Evolutionary conservation across 2,888 invertebrate species (phyloP).

Genomic region (Brachylomia viminalis): DNA sequence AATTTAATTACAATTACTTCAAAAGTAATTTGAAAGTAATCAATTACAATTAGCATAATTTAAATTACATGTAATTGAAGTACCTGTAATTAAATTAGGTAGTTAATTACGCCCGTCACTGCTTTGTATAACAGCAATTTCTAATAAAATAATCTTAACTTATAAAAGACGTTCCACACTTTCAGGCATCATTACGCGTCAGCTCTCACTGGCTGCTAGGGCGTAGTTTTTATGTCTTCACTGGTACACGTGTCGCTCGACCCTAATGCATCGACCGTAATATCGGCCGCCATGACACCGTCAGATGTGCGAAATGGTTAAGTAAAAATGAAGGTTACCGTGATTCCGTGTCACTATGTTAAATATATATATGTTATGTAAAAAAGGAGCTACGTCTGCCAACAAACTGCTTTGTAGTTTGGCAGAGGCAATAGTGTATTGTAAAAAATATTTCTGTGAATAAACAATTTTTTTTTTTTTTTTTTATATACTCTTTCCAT

Average conservation of each 20-base stretch:
- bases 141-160: neutral
- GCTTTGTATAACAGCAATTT: neutral
- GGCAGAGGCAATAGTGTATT: too few species aligned
- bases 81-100: neutral
- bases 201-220: neutral
- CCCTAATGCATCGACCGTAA: constrained; percentile 33
- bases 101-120: too few species aligned
- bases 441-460: too few species aligned
- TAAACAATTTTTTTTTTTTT: too few species aligned
- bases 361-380: too few species aligned
- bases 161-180: constrained; percentile 3
- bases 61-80: neutral
- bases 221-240: constrained; percentile 55
- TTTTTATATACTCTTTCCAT: too few species aligned
- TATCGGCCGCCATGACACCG: constrained; percentile 3
- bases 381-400: too few species aligned
- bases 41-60: neutral
- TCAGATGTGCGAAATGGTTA: constrained; percentile 15
- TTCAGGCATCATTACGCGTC: constrained; percentile 5
- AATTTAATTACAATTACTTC: too few species aligned
- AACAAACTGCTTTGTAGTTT: too few species aligned
- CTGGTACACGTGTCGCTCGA: constrained; percentile 36
- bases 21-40: neutral
- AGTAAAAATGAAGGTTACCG: neutral
- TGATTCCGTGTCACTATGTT: too few species aligned